Evolutionary conservation across 2,797 vertebrate genomes (phyloP), one percentile per base, ranked within the genome.

Genomic region (Pangasius macronema): DNA sequence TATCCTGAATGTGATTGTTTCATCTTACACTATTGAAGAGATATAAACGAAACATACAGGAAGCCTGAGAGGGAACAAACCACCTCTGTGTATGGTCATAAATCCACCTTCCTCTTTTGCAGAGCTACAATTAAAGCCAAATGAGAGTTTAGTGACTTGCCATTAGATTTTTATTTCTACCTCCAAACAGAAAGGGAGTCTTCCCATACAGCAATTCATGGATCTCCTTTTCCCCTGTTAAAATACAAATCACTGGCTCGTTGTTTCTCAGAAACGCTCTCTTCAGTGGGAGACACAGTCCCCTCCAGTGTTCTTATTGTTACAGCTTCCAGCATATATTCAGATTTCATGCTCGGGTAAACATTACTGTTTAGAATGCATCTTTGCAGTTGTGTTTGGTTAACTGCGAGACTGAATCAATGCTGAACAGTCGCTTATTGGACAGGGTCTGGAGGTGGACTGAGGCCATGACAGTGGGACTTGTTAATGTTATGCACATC

Each of bases 101-200:
- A 91, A 92, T 90, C 73, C 83, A 80, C 85, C 79, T 87, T 89
- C 90, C 89, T 88, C 67, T 33, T 87, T 80, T 72, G 59, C 81
- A 24, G 75, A 67, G 57, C 65, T 86, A 59, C 89, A 91, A 92
- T 91, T 90, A 90, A 91, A 90, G 57, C 89, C 89, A 90, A 92
- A 92, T 90, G 89, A 91, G 87, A 89, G 80, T 90, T 93, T 90
- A 80, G 33, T 36, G 87, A 77, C 83, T 90, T 73, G 84, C 88
- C 82, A 88, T 90, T 92, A 87, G 87, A 49, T 91, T 91, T 93
- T 92, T 92, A 92, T 89, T 89, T 89, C 76, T 86, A 77, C 75
- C 86, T 85, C 88, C 87, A 90, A 92, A 89, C 46, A 59, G 68
- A 85, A 84, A 79, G 1, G 75, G 85, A 79, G 87, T 81, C 67